phyloP scores from a whole-genome alignment of 2,888 invertebrate genomes.

The Lycophotia porphyrea region DNA sequence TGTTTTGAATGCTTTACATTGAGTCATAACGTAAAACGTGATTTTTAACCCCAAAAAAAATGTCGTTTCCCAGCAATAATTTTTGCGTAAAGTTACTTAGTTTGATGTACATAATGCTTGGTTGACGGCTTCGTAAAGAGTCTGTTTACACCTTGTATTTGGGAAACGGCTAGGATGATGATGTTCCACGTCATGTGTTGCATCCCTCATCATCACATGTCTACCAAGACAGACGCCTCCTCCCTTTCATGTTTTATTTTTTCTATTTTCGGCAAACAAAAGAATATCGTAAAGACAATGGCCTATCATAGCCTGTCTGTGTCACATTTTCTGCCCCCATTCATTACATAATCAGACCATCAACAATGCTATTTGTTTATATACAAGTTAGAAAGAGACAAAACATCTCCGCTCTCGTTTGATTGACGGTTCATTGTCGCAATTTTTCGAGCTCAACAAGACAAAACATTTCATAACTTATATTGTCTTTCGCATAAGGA shows the following conservation, averaged over 20 bases:
- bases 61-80: too few species aligned
- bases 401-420: constrained; percentile 30
- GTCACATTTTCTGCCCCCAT: constrained; percentile 41
- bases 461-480: constrained; percentile 12
- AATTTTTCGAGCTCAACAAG: constrained; percentile 20
- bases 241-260: neutral
- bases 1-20: too few species aligned
- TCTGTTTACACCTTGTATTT: too few species aligned
- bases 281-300: constrained; percentile 46
- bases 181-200: too few species aligned
- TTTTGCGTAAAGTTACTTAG: too few species aligned
- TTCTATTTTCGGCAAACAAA: neutral
- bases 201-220: neutral
- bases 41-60: too few species aligned
- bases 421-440: constrained; percentile 46
- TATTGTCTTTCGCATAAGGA: constrained; percentile 43
- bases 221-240: neutral
- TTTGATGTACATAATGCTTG: too few species aligned
- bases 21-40: too few species aligned
- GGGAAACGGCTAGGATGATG: too few species aligned
- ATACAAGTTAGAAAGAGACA: constrained; percentile 49
- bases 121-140: too few species aligned
- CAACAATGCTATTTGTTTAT: constrained; percentile 54
- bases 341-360: constrained; percentile 55
- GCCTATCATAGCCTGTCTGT: constrained; percentile 25